Evolutionary conservation across 2,888 invertebrate genomes (phyloP).

Genomic region (Molanna angustata): DNA sequence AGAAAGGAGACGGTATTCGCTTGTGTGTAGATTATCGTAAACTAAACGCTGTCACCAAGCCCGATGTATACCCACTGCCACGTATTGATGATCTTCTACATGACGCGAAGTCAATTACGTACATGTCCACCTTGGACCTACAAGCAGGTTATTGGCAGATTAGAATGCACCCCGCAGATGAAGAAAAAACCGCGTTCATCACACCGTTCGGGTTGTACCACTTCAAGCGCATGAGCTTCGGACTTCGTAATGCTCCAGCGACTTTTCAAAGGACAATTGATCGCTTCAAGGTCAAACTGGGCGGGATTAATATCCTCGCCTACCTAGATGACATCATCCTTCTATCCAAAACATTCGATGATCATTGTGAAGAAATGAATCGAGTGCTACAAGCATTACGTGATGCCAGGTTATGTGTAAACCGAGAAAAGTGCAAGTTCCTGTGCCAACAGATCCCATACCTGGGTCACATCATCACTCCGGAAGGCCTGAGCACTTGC

Average conservation of each 20-base stretch:
- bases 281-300: slow-evolving; percentile 32
- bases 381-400: slow-evolving; percentile 33
- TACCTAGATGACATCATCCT: slow-evolving; percentile 38
- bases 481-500: not conserved
- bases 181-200: slow-evolving; percentile 37
- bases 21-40: slow-evolving; percentile 39
- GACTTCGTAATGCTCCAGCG: slow-evolving; percentile 37
- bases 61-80: slow-evolving; percentile 39
- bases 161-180: slow-evolving; percentile 34
- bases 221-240: slow-evolving; percentile 39
- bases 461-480: slow-evolving; percentile 3
- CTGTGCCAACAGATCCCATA: not conserved
- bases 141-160: slow-evolving; percentile 41
- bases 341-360: slow-evolving; percentile 33
- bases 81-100: slow-evolving; percentile 42
- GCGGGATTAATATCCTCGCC: slow-evolving; percentile 28
- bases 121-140: slow-evolving; percentile 39
- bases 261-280: slow-evolving; percentile 38
- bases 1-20: slow-evolving; percentile 36
- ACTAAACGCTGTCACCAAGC: not conserved
- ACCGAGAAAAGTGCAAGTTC: slow-evolving; percentile 33
- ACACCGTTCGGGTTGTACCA: slow-evolving; percentile 38
- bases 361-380: slow-evolving; percentile 35
- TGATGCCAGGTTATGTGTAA: slow-evolving; percentile 34
- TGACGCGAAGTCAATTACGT: slow-evolving; percentile 34